Percentiles rank a stretch among this genome's conserved stretches.
phyloP scores from a whole-genome alignment of 2,113 vertebrate genomes.

The Cynopterus brachyotis region DNA sequence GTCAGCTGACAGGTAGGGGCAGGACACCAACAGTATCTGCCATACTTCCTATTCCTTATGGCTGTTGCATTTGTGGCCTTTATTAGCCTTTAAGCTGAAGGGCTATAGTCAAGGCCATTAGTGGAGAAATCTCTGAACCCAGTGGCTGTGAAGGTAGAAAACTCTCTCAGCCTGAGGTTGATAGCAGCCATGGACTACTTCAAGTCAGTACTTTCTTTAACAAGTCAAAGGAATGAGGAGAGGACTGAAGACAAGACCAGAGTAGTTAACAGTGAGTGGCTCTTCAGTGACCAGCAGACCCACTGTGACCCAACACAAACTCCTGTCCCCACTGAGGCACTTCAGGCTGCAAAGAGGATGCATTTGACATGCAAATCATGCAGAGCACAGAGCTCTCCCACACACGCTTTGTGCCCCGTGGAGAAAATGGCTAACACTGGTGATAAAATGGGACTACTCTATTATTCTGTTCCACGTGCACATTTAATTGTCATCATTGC shows the following conservation, averaged over 20 bases:
- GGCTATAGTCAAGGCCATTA: neutral
- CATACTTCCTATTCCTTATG: neutral
- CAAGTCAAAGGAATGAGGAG: neutral
- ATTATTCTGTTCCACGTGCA: slow-evolving; percentile 72
- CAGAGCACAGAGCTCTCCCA: neutral
- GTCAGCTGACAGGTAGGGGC: neutral
- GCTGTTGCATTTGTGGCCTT: neutral
- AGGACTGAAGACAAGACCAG: neutral
- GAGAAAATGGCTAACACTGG: slow-evolving; percentile 74
- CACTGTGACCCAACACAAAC: neutral
- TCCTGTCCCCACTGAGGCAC: neutral
- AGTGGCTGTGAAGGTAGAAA: neutral
- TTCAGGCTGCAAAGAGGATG: neutral
- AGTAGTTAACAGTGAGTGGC: neutral
- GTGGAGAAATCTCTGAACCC: neutral
- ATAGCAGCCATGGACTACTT: neutral
- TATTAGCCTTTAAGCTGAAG: neutral
- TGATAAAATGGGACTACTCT: slow-evolving; percentile 76
- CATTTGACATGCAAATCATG: neutral
- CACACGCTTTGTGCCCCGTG: neutral
- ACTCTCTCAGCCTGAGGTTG: neutral
- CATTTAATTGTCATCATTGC: slow-evolving; percentile 81
- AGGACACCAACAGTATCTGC: neutral
- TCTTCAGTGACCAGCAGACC: neutral
- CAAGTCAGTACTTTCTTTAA: neutral